Conservation (phyloP, 2,113 vertebrate genomes). For the Aegithalos caudatus region DNA sequence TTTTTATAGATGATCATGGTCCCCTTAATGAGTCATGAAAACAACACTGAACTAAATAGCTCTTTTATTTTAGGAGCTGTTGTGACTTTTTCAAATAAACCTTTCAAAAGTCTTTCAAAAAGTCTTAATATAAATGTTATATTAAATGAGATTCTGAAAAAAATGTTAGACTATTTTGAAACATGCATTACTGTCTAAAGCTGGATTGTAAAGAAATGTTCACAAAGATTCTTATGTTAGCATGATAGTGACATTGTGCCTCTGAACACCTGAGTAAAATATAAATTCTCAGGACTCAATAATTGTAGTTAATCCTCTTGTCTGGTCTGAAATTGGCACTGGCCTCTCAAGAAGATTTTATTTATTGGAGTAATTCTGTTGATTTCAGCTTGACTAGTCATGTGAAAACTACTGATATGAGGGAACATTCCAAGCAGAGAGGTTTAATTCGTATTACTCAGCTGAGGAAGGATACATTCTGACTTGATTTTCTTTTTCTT, state of each 20-base stretch:
- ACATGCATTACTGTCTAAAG: neutral
- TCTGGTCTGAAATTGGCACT: neutral
- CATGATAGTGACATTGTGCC: neutral
- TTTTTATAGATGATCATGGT: neutral
- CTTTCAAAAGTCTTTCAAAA: neutral
- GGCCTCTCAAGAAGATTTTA: neutral
- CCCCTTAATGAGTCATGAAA: neutral
- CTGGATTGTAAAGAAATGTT: neutral
- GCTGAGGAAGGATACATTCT: neutral
- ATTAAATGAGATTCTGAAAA: neutral
- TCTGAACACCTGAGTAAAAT: neutral
- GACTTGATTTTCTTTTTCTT: conserved; percentile 62
- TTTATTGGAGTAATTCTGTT: neutral
- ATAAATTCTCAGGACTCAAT: neutral
- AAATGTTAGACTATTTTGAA: neutral
- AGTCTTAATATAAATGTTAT: neutral
- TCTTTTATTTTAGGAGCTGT: neutral
- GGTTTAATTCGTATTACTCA: neutral
- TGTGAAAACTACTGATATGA: neutral
- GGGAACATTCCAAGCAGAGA: neutral
- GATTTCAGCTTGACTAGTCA: neutral
- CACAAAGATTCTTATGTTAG: neutral
- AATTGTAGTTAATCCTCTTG: neutral
- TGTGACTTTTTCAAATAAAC: neutral
- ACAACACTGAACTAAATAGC: neutral